phyloP scores from a whole-genome alignment of 1,140 invertebrate species.

The Zaprionus davidi region DNA sequence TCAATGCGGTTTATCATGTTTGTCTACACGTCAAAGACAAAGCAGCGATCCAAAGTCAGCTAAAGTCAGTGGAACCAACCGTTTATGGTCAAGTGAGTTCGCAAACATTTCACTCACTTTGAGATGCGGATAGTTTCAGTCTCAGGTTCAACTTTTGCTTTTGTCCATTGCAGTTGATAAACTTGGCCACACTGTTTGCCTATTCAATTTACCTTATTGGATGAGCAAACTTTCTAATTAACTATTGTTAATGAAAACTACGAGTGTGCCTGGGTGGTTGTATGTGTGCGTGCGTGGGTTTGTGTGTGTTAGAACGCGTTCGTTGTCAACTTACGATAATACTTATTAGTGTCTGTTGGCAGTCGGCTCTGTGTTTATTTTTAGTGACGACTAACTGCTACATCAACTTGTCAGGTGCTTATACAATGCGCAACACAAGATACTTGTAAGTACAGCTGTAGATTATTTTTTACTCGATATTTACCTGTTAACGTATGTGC shows the following conservation, averaged over 20 bases:
- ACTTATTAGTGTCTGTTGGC: slow-evolving; percentile 26
- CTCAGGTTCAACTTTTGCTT: slow-evolving; percentile 22
- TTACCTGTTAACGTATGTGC: neutral
- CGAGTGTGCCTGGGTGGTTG: neutral
- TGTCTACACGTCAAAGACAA: slow-evolving; percentile 31
- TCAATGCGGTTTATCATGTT: slow-evolving; percentile 45
- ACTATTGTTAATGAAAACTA: slow-evolving; percentile 21
- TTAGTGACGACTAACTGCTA: slow-evolving; percentile 20
- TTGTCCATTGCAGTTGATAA: slow-evolving; percentile 31
- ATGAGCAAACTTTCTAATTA: slow-evolving; percentile 48
- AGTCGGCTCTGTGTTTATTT: slow-evolving; percentile 39
- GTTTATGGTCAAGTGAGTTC: slow-evolving; percentile 26
- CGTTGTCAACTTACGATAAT: slow-evolving; percentile 25
- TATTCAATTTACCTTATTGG: slow-evolving; percentile 48
- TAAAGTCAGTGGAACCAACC: slow-evolving; percentile 14
- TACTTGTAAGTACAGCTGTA: slow-evolving; percentile 23
- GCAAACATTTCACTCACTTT: slow-evolving; percentile 42
- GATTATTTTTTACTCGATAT: slow-evolving; percentile 22
- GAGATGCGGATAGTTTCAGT: slow-evolving; percentile 18
- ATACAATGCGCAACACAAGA: slow-evolving; percentile 19
- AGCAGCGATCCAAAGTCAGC: slow-evolving; percentile 23
- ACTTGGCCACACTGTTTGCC: slow-evolving; percentile 29
- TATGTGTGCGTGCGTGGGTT: neutral
- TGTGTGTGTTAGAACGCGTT: slow-evolving; percentile 26
- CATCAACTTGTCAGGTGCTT: slow-evolving; percentile 25